Evolutionary conservation across 2,888 invertebrate species (phyloP).

Genomic region (Atethmia centrago): DNA sequence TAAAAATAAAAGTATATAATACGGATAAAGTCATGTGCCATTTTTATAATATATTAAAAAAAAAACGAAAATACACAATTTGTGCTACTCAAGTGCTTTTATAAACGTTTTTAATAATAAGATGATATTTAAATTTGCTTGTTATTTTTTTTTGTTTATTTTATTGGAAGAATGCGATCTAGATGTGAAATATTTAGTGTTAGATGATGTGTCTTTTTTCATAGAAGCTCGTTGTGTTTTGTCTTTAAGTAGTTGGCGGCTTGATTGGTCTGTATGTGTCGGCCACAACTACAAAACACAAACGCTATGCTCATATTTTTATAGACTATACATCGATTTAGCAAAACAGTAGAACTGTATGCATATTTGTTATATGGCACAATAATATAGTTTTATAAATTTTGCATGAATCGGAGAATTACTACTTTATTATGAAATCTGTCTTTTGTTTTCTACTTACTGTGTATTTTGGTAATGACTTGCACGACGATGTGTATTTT

Average conservation of each 20-base stretch:
- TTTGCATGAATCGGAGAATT: constrained; percentile 62
- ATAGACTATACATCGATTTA: constrained; percentile 60
- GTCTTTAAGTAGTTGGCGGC: constrained; percentile 68
- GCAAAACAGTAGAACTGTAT: constrained; percentile 62
- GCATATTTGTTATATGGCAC: constrained; percentile 64
- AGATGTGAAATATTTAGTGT: constrained; percentile 76
- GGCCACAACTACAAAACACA: constrained; percentile 63
- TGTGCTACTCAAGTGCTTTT: constrained; percentile 89
- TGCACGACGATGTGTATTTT: constrained; percentile 33
- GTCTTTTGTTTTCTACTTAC: constrained; percentile 51
- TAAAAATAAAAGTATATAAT: constrained; percentile 81
- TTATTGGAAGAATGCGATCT: constrained; percentile 77
- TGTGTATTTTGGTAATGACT: constrained; percentile 59
- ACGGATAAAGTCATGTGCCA: constrained; percentile 84
- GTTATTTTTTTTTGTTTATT: constrained; percentile 78
- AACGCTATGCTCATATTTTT: constrained; percentile 64
- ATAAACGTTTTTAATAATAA: constrained; percentile 81
- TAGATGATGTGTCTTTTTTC: constrained; percentile 68
- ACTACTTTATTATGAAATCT: constrained; percentile 50
- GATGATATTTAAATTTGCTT: constrained; percentile 90
- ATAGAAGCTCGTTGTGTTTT: constrained; percentile 70
- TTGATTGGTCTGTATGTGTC: constrained; percentile 52
- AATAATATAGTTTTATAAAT: constrained; percentile 58
- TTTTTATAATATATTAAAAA: constrained; percentile 76
- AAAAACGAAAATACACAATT: constrained; percentile 76